A percentile compares a stretch with the other conserved stretches of the same genome.
Conservation (phyloP, 2,888 invertebrate species). For the Sabellastarte sp. region DNA sequence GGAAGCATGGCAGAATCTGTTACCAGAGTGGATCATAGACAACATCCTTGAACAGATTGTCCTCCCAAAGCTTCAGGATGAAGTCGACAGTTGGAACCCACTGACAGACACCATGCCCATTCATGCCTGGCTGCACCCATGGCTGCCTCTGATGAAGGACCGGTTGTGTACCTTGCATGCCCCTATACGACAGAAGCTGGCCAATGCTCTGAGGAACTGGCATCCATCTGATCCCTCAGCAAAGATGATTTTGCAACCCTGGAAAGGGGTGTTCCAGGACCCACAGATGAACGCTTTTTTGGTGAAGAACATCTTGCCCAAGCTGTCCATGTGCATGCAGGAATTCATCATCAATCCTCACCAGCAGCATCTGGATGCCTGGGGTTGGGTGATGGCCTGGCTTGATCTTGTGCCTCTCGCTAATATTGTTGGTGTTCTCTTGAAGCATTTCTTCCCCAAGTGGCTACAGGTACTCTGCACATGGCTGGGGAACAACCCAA, state of each 20-base stretch:
- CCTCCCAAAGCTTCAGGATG: slow-evolving; percentile 68
- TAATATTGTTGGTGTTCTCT: slow-evolving; percentile 77
- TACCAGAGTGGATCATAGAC: slow-evolving; percentile 81
- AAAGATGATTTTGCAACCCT: slow-evolving; percentile 85
- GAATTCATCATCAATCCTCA: slow-evolving; percentile 56
- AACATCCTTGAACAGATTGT: slow-evolving; percentile 81
- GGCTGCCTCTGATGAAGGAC: slow-evolving; percentile 67
- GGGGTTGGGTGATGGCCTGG: slow-evolving; percentile 97
- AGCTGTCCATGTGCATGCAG: slow-evolving; percentile 51
- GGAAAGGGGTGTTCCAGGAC: slow-evolving; percentile 77
- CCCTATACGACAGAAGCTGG: slow-evolving; percentile 86
- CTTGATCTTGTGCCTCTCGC: slow-evolving; percentile 76
- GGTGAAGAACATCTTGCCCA: slow-evolving; percentile 68
- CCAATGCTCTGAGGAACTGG: slow-evolving; percentile 87
- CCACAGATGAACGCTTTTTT: slow-evolving; percentile 74
- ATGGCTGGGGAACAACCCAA: slow-evolving; percentile 89
- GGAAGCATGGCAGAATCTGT: slow-evolving; percentile 75
- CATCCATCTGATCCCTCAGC: slow-evolving; percentile 93
- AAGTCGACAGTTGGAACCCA: slow-evolving; percentile 90
- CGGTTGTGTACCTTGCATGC: slow-evolving; percentile 72
- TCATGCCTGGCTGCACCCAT: slow-evolving; percentile 95
- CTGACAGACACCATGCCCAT: slow-evolving; percentile 91
- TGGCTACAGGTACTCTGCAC: slow-evolving; percentile 61
- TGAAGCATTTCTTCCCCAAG: slow-evolving; percentile 88
- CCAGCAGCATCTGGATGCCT: slow-evolving; percentile 61